A percentile compares a stretch with the other conserved stretches of the same genome.
These are phyloP conservation scores for Tragelaphus scriptus DNA, from an alignment of 2,113 vertebrate genomes.

Conservation along the genomic window DNA sequence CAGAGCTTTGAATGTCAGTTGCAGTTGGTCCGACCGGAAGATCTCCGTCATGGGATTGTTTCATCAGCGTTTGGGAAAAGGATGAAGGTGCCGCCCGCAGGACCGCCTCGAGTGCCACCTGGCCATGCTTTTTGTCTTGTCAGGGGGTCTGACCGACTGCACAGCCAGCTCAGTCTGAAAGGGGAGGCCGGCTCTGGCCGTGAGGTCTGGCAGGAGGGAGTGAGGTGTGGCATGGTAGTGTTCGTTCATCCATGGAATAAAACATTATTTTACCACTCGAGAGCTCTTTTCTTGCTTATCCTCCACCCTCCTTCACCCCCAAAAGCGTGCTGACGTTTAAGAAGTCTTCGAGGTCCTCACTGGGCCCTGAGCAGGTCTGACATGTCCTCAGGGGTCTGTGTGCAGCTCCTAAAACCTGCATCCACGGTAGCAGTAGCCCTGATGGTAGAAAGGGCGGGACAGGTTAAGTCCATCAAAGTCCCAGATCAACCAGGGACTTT, in stretches of 20 bases:
- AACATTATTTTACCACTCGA: conserved; percentile 85
- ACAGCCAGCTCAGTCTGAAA: conserved; percentile 50
- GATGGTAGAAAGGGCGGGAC: rapidly evolving
- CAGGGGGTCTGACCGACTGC: conserved; percentile 38
- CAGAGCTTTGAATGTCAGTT: conserved; percentile 84
- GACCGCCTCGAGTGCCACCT: conserved; percentile 52
- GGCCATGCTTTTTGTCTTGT: conserved; percentile 52
- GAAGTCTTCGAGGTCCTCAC: rapidly evolving
- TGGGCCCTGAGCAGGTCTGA: rapidly evolving
- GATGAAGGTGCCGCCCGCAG: conserved; percentile 48
- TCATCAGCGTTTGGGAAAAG: conserved; percentile 38
- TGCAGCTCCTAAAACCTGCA: rapidly evolving
- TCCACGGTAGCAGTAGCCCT: rapidly evolving
- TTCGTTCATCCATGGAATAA: conserved; percentile 84
- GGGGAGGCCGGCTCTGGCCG: conserved; percentile 70
- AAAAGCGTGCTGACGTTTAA: rapidly evolving
- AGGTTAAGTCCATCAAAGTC: rapidly evolving
- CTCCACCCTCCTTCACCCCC: rapidly evolving
- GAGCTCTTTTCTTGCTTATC: conserved; percentile 60
- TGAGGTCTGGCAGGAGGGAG: conserved; percentile 70
- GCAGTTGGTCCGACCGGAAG: conserved; percentile 80
- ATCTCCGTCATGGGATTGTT: conserved; percentile 66
- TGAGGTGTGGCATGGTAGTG: conserved; percentile 79
- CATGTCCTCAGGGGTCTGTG: rapidly evolving
- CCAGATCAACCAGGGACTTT: neutral